phyloP scores from a whole-genome alignment of 2,113 vertebrate genomes.

The Paracyprichromis sp. region DNA sequence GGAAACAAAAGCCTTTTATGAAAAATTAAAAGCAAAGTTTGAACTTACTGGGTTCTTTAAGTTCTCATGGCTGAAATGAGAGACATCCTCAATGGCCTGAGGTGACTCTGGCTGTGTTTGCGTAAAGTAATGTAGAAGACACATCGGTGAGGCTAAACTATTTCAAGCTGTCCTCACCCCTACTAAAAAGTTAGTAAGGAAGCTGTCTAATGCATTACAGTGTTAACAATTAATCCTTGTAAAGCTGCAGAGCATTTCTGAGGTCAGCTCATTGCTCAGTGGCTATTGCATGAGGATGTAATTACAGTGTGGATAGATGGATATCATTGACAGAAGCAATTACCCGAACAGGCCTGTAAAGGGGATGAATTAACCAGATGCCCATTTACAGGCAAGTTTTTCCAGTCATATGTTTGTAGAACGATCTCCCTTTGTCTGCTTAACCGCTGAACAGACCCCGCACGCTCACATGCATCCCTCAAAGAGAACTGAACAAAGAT shows the following conservation, averaged over 20 bases:
- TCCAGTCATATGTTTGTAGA: slow-evolving; percentile 8
- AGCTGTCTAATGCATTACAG: slow-evolving; percentile 5
- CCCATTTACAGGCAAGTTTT: slow-evolving; percentile 25
- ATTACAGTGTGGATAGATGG: slow-evolving; percentile 51
- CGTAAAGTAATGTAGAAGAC: neutral
- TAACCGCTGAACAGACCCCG: neutral
- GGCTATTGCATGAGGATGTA: slow-evolving; percentile 52
- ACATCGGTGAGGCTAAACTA: neutral
- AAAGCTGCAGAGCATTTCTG: slow-evolving; percentile 32
- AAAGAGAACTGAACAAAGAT: neutral
- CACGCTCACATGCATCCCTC: neutral
- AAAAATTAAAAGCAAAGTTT: neutral
- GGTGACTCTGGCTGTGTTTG: neutral
- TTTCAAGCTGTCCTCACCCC: neutral
- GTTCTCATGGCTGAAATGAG: neutral
- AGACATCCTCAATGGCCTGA: neutral
- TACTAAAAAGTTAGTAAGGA: neutral
- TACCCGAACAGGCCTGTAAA: slow-evolving; percentile 27
- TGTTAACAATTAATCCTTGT: slow-evolving; percentile 38
- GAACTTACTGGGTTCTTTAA: neutral
- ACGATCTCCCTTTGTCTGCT: neutral
- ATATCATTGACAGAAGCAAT: slow-evolving; percentile 50
- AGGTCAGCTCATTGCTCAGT: slow-evolving; percentile 39
- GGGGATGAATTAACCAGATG: slow-evolving; percentile 27
- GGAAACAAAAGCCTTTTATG: neutral